These are phyloP conservation scores for Rhopilema esculentum DNA, from an alignment of 30 jellyfish, hydroid and myxozoan species.

Conservation along the genomic window DNA sequence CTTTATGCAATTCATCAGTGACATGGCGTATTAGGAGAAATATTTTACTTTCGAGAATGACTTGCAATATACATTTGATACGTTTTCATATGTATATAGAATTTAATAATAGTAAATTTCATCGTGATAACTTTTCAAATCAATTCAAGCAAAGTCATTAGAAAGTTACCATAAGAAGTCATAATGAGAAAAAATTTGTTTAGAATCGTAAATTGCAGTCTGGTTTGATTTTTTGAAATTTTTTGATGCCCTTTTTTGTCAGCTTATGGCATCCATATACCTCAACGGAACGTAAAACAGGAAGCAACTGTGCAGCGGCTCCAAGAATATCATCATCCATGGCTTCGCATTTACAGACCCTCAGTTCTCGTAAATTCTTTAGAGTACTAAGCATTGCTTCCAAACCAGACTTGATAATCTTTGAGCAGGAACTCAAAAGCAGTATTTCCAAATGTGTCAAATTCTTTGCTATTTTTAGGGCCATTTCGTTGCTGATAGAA, in stretches of 20 bases:
- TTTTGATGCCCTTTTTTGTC: constrained; percentile 20
- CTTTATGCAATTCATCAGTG: too few species aligned
- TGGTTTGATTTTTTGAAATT: constrained; percentile 23
- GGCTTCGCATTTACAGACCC: constrained; percentile 39
- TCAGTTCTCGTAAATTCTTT: constrained; percentile 7
- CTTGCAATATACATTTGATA: too few species aligned
- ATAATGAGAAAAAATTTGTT: too few species aligned
- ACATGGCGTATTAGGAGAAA: too few species aligned
- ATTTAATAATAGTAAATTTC: too few species aligned
- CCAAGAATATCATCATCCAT: constrained; percentile 27
- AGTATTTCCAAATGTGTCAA: constrained; percentile 32
- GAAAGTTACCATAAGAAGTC: too few species aligned
- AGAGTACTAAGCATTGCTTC: background rate
- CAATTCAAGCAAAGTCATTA: too few species aligned
- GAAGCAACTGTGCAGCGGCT: background rate
- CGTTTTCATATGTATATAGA: too few species aligned
- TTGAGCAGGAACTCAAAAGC: constrained; percentile 44
- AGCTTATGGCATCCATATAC: constrained; percentile 39
- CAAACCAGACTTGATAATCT: constrained; percentile 33
- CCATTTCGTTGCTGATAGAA: constrained; percentile 24
- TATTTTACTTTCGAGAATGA: too few species aligned
- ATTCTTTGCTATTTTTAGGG: constrained; percentile 24
- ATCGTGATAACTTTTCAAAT: too few species aligned
- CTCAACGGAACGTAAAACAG: constrained; percentile 3
- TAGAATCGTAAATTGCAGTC: constrained; percentile 28